Evolutionary conservation across 2,888 invertebrate genomes (phyloP), one percentile per base, ranked within the genome.

Genomic region (Torymus texanus): DNA sequence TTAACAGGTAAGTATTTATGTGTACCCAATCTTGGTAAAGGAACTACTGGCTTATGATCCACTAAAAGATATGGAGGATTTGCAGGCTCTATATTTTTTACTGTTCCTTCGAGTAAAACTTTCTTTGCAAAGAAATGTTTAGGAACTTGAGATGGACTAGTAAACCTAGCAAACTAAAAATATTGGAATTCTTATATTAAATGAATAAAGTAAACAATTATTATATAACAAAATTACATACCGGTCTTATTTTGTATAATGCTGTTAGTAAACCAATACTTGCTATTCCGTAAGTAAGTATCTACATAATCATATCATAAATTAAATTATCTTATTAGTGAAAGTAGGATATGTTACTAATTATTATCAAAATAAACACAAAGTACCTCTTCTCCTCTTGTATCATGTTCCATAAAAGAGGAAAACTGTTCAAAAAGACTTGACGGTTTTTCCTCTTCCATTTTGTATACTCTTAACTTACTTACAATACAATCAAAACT

Each of bases 141-240:
- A 79, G 94, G 94, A 84, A 94, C 90, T 87, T 92, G 92, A 41
- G 89, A 89, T 16, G 93, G 92, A 85, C 92, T 93, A 55, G 92
- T 92, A 87, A 93, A 94, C 90, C 93, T 94, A 88, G 93, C 92
- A 87, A 94, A 92, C 93, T 93, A 87, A 21, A 53, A 1, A 75
- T 29, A 16, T 51, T 50, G 2, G 3, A 79, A 59, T 41, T 70
- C 58, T 68, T 61, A 71, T 21, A 50, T n/a, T 51, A 58, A 66
- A 58, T 29, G 74, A 16, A 21, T 73, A 41, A 70, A 68, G 67
- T 59, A 62, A 61, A 74, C 74, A 76, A 71, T 63, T 73, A 77
- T 68, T 41, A 13, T 13, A n/a, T 50, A 29, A 65, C 24, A 65
- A 73, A 80, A 41, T 75, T 85, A 91, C 91, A 90, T 91, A 93